Evolutionary conservation across 1,140 invertebrate genomes (phyloP).

Genomic region (Bombus pyrosoma): DNA sequence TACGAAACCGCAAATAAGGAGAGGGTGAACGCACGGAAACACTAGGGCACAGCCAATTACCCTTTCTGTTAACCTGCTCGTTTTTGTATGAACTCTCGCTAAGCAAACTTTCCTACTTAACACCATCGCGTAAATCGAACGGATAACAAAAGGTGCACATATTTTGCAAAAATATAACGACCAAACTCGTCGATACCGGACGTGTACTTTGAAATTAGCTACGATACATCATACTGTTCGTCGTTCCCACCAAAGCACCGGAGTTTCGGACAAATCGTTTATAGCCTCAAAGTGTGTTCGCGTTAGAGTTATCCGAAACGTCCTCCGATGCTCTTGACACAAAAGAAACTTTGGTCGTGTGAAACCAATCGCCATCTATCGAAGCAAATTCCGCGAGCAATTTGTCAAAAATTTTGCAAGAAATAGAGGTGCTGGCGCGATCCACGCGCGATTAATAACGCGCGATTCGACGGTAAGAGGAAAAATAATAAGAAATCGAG

Average conservation of each 20-base stretch:
- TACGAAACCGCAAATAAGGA: constrained; percentile 27
- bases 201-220: constrained; percentile 3
- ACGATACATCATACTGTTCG: constrained; percentile 15
- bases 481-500: not conserved
- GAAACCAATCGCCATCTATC: not conserved
- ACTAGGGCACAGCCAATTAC: constrained; percentile 38
- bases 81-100: constrained; percentile 41
- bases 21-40: constrained; percentile 31
- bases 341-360: not conserved
- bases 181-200: not conserved
- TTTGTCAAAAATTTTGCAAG: not conserved
- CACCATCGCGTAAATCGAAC: constrained; percentile 36
- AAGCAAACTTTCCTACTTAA: constrained; percentile 53
- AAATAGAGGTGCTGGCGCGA: not conserved
- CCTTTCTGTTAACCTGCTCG: not conserved
- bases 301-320: not conserved
- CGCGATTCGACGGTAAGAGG: no score
- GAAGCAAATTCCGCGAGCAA: not conserved
- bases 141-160: constrained; percentile 3
- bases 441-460: not conserved
- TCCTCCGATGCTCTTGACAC: not conserved
- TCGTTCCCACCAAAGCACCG: not conserved
- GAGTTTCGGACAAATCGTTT: not conserved
- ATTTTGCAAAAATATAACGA: not conserved
- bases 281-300: not conserved